A percentile compares a stretch with the other conserved stretches of the same genome.
These are phyloP conservation scores for Calyptomena viridis DNA, from an alignment of 2,113 vertebrate species.

Conservation along the genomic window DNA sequence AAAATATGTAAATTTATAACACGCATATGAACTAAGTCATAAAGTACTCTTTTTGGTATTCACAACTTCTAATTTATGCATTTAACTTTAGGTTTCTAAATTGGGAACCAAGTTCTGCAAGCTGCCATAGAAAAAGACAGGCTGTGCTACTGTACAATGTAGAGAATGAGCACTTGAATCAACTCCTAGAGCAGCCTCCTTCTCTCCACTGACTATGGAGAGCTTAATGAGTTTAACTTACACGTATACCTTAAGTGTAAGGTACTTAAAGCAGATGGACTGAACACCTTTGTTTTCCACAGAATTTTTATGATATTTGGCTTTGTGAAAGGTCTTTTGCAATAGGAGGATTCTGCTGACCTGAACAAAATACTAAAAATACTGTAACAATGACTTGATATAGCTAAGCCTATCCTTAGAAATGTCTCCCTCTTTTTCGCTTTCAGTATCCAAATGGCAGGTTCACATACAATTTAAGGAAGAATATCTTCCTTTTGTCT, in stretches of 20 bases:
- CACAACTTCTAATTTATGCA: not conserved
- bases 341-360: not conserved
- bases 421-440: not conserved
- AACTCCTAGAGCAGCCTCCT: not conserved
- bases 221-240: not conserved
- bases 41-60: not conserved
- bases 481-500: conserved; percentile 20
- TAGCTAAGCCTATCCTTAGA: not conserved
- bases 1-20: not conserved
- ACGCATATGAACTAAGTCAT: not conserved
- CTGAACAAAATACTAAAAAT: not conserved
- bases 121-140: not conserved
- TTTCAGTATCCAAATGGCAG: not conserved
- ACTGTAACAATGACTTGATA: not conserved
- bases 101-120: not conserved
- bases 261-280: conserved; percentile 48
- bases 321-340: not conserved
- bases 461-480: not conserved
- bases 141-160: not conserved
- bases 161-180: not conserved
- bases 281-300: conserved; percentile 26
- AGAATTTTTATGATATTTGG: not conserved
- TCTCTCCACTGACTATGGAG: not conserved
- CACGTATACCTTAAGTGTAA: conserved; percentile 20
- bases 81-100: conserved; percentile 7